Conservation (phyloP, 2,888 invertebrate genomes). For the Ophonus ardosiacus region DNA sequence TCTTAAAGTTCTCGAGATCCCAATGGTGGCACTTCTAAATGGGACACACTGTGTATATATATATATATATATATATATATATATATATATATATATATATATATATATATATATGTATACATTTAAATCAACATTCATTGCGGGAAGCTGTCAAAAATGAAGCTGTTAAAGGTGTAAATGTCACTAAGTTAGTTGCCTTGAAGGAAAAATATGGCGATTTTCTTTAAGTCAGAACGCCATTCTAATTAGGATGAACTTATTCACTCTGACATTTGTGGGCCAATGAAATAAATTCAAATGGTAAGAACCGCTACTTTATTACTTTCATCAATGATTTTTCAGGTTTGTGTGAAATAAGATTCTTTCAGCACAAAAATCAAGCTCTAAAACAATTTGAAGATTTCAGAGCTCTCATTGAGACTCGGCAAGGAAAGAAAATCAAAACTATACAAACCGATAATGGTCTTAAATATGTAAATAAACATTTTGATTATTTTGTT, state of each 20-base stretch:
- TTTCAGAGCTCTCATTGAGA: constrained; percentile 52
- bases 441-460: constrained; percentile 64
- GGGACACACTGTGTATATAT: no score
- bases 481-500: constrained; percentile 67
- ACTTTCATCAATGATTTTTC: constrained; percentile 68
- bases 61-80: no score
- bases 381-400: constrained; percentile 48
- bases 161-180: constrained; percentile 52
- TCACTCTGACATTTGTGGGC: constrained; percentile 66
- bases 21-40: no score
- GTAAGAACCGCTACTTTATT: constrained; percentile 65
- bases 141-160: constrained; percentile 17
- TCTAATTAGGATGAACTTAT: constrained; percentile 65
- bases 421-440: constrained; percentile 56
- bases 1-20: no score
- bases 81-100: no score
- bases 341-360: constrained; percentile 43
- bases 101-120: no score
- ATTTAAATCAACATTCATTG: constrained; percentile 22
- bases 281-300: constrained; percentile 65
- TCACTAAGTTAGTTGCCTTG: constrained; percentile 56
- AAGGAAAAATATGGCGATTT: constrained; percentile 61
- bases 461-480: constrained; percentile 64
- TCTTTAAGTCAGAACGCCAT: constrained; percentile 57
- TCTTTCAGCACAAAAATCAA: constrained; percentile 33